A percentile compares a stretch with the other conserved stretches of the same genome.
These are phyloP conservation scores for Marmota flaviventris DNA, from an alignment of 2,113 vertebrate species.

Conservation along the genomic window DNA sequence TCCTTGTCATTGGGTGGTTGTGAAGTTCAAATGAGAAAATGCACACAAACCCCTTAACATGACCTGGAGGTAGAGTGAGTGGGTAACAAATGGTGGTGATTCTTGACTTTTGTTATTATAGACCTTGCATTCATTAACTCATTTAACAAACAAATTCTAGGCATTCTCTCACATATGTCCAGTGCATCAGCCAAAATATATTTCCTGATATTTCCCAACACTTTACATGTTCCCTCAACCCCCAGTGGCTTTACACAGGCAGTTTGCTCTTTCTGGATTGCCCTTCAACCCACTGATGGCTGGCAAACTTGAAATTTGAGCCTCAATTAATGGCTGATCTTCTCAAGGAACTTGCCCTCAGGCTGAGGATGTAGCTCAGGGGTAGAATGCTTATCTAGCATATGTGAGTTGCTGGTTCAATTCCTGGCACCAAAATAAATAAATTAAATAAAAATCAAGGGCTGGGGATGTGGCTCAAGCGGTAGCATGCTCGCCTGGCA, in stretches of 20 bases:
- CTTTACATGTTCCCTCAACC: neutral
- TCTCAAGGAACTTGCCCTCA: neutral
- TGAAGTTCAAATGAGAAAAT: slow-evolving; percentile 57
- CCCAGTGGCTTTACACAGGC: neutral
- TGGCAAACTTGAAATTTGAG: neutral
- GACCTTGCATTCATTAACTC: slow-evolving; percentile 46
- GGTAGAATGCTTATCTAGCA: neutral
- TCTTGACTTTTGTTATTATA: slow-evolving; percentile 3
- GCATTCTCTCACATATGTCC: neutral
- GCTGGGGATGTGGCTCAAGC: too few species aligned
- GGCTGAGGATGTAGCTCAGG: neutral
- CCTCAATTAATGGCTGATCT: neutral
- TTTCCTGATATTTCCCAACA: slow-evolving; percentile 49
- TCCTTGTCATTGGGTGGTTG: neutral
- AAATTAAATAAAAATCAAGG: neutral
- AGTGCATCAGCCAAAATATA: slow-evolving; percentile 37
- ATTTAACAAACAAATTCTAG: slow-evolving; percentile 16
- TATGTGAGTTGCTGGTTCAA: neutral
- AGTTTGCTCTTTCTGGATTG: neutral
- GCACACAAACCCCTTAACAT: neutral
- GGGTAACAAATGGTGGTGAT: neutral
- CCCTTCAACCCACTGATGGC: neutral
- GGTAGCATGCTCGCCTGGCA: too few species aligned
- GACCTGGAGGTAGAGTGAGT: neutral
- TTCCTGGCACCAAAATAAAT: neutral